Percentiles rank a stretch among this genome's conserved stretches.
These are phyloP conservation scores for Pseudomyrmex flavicornis DNA, from an alignment of 1,140 invertebrate genomes.

Conservation along the genomic window DNA sequence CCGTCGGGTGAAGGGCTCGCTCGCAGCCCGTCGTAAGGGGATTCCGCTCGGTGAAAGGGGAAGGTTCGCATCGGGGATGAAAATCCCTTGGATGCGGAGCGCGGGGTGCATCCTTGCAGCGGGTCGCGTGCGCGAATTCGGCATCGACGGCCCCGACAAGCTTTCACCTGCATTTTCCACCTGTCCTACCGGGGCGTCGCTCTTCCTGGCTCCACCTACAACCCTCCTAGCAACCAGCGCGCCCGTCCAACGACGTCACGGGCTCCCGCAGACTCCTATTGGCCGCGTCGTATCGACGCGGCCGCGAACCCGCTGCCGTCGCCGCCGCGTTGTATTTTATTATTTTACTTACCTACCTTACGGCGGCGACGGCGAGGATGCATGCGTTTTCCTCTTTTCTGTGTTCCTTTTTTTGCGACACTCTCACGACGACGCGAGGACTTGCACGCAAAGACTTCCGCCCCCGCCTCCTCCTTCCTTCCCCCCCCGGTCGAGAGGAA, in stretches of 20 bases:
- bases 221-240: constrained; percentile 77
- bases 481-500: not conserved
- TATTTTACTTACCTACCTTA: constrained; percentile 78
- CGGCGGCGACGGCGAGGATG: constrained; percentile 60
- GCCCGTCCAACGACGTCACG: constrained; percentile 79
- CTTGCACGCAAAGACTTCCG: constrained; percentile 30
- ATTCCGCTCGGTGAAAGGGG: not conserved
- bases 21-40: no score
- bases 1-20: constrained; percentile 28
- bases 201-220: constrained; percentile 78
- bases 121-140: constrained; percentile 64
- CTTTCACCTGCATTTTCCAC: constrained; percentile 80
- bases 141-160: constrained; percentile 62
- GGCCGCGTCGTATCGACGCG: constrained; percentile 76
- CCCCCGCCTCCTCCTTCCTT: no score
- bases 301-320: constrained; percentile 59
- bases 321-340: constrained; percentile 76
- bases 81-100: constrained; percentile 19
- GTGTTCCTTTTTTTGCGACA: constrained; percentile 32
- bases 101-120: constrained; percentile 61
- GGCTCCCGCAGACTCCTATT: constrained; percentile 72
- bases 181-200: constrained; percentile 78
- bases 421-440: constrained; percentile 29
- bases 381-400: constrained; percentile 60
- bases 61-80: constrained; percentile 24